Evolutionary conservation across 2,888 invertebrate genomes (phyloP), one percentile per base, ranked within the genome.

Genomic region (Eupsilia transversa): DNA sequence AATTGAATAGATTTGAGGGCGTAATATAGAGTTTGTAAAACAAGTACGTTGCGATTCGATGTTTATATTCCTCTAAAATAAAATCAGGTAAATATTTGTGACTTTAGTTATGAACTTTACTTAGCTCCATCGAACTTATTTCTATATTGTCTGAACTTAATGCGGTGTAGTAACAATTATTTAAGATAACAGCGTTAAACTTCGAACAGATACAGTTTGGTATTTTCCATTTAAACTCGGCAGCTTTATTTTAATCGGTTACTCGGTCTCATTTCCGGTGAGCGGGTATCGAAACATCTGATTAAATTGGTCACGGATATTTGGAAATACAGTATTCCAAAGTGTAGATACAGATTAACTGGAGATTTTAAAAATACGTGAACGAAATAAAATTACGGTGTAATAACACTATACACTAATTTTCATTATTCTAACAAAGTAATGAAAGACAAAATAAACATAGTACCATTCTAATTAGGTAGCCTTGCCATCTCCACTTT

Each of bases 231-330:
- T 70, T 70, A 74, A 80, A 71, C 67, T 71, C 68, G 56, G 46
- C 43, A 77, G 75, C 71, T 79, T 80, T 65, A 85, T 85, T 83
- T 85, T 80, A 77, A 80, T 85, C 86, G 77, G 66, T 74, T 68
- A 67, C 76, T 79, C 85, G 73, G 80, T 86, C 82, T 83, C 80
- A 87, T 86, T 86, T 86, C 86, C 80, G 71, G 64, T 60, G 79
- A 79, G 65, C 66, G 67, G 68, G 67, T 80, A 80, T 85, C 69
- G 76, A 38, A 72, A 85, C n/a, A 87, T 85, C 76, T 79, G 72
- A 85, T 85, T 80, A 80, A 80, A 79, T 76, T 85, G 74, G 49
- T 76, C 60, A 70, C 76, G 74, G 71, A 71, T 84, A 72, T 85
- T 85, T 77, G 82, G 57, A 80, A 81, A 74, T 63, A 70, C 69